Conservation (phyloP, 1,140 invertebrate species). For the Leptestheria dahalacensis region DNA sequence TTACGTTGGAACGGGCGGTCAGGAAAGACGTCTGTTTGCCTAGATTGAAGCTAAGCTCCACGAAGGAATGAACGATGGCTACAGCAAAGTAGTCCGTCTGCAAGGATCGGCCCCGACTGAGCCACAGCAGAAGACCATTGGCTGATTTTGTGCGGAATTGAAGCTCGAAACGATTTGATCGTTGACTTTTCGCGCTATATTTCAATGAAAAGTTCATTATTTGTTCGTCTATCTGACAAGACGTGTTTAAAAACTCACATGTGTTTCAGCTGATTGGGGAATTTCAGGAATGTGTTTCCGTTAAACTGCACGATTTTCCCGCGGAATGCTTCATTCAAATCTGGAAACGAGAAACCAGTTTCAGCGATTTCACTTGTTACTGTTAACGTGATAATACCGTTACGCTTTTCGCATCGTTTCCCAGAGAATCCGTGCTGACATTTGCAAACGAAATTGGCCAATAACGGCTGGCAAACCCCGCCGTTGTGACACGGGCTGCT, state of each 20-base stretch:
- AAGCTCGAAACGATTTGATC: conserved; percentile 52
- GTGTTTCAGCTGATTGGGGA: conserved; percentile 40
- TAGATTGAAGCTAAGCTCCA: conserved; percentile 46
- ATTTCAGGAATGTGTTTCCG: conserved; percentile 44
- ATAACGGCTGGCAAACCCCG: conserved; percentile 53
- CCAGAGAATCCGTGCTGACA: conserved; percentile 48
- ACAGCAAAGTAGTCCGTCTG: conserved; percentile 40
- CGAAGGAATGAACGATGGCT: conserved; percentile 41
- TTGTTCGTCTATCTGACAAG: too few relatives aligned
- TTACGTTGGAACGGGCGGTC: conserved; percentile 35
- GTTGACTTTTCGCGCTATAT: conserved; percentile 38
- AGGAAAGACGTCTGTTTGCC: conserved; percentile 39
- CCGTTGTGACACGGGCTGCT: conserved; percentile 49
- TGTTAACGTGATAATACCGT: too few relatives aligned
- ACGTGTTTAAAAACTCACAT: conserved; percentile 41
- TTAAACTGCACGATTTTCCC: conserved; percentile 34
- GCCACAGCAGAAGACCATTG: conserved; percentile 54
- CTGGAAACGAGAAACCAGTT: too few relatives aligned
- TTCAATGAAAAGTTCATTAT: too few relatives aligned
- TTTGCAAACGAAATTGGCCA: conserved; percentile 52
- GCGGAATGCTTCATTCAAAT: background rate
- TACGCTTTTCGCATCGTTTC: conserved; percentile 54
- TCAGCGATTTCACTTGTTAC: too few relatives aligned
- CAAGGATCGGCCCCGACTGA: conserved; percentile 37
- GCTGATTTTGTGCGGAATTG: conserved; percentile 44